A percentile compares a stretch with the other conserved stretches of the same genome.
phyloP scores from a whole-genome alignment of 1,140 invertebrate genomes.

The Solenopsis invicta region DNA sequence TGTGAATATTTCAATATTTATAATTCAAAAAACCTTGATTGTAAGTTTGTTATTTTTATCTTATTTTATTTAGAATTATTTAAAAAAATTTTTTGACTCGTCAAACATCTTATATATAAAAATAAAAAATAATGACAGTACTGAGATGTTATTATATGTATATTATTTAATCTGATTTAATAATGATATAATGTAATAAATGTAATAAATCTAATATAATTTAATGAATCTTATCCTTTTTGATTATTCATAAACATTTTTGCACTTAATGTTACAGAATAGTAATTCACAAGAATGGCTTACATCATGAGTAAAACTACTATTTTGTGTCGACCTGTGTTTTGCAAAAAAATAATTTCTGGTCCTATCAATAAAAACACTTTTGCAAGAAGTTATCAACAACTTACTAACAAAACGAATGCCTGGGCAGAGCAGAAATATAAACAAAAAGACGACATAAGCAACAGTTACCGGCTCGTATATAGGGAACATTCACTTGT shows the following conservation, averaged over 20 bases:
- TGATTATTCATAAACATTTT: background rate
- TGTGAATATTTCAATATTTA: too few relatives aligned
- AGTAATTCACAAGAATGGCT: slow-evolving; percentile 6
- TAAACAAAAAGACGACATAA: slow-evolving; percentile 31
- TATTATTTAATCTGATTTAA: too few relatives aligned
- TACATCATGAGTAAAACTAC: slow-evolving; percentile 6
- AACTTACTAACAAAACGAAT: background rate
- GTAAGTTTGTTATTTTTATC: too few relatives aligned
- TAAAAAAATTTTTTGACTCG: too few relatives aligned
- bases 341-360: slow-evolving; percentile 19
- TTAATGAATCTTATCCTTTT: background rate
- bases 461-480: slow-evolving; percentile 13
- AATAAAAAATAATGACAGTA: too few relatives aligned
- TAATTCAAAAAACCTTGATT: too few relatives aligned
- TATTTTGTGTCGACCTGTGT: slow-evolving; percentile 15
- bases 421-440: background rate
- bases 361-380: background rate
- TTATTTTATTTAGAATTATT: too few relatives aligned
- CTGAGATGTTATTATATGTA: too few relatives aligned
- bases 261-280: slow-evolving; percentile 7
- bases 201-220: background rate
- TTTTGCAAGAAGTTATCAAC: background rate
- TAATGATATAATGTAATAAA: too few relatives aligned
- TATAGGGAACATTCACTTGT: background rate
- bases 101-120: too few relatives aligned